Conservation (phyloP, 1,140 invertebrate species). For the Pissodes strobi region DNA sequence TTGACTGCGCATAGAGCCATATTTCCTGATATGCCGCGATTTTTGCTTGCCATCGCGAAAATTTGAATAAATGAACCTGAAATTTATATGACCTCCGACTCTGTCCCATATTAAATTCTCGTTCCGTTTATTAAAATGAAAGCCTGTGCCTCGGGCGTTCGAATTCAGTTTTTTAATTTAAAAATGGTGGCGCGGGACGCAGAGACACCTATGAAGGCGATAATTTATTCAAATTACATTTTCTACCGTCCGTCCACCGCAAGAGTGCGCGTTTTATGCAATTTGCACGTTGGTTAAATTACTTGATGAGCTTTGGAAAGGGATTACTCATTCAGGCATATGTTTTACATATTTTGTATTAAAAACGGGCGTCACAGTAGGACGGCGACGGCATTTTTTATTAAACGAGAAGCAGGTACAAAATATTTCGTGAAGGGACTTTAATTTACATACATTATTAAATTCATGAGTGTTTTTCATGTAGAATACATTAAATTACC, state of each 20-base stretch:
- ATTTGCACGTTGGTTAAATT: constrained; percentile 15
- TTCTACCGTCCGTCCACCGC: constrained; percentile 14
- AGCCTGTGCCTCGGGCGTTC: constrained; percentile 6
- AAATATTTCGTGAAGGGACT: too few relatives aligned
- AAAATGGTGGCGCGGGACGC: constrained; percentile 12
- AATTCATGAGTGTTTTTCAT: too few relatives aligned
- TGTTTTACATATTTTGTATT: background rate
- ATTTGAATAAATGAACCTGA: background rate
- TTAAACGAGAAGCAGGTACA: too few relatives aligned
- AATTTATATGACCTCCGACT: background rate
- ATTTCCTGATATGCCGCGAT: background rate
- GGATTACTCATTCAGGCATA: background rate
- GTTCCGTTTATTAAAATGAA: constrained; percentile 24
- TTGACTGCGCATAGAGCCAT: background rate
- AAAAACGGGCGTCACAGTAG: too few relatives aligned
- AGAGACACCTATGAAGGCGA: constrained; percentile 26
- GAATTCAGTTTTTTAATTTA: constrained; percentile 24
- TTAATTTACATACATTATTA: too few relatives aligned
- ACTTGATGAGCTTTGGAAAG: constrained; percentile 7
- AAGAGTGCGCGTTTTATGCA: constrained; percentile 10
- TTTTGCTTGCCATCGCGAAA: background rate
- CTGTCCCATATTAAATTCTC: constrained; percentile 17
- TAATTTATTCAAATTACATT: constrained; percentile 35
- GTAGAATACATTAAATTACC: too few relatives aligned
- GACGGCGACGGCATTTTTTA: too few relatives aligned